These are phyloP conservation scores for Atta colombica DNA, from an alignment of 1,140 invertebrate genomes.

Conservation along the genomic window DNA sequence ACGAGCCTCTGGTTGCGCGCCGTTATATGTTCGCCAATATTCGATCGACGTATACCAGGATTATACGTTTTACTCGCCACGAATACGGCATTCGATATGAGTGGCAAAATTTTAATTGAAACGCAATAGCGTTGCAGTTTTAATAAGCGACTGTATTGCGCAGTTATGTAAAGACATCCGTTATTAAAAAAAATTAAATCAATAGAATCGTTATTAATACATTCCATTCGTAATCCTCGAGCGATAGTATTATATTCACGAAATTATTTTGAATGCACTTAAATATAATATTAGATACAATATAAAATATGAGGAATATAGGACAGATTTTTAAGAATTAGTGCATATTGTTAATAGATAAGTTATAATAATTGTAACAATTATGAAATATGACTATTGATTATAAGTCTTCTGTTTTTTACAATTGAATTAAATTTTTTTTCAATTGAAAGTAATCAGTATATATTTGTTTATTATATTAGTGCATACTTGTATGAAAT, in stretches of 20 bases:
- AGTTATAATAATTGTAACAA: neutral
- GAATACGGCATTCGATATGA: constrained; percentile 52
- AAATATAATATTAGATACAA: neutral
- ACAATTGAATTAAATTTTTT: too few relatives aligned
- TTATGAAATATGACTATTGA: constrained; percentile 9
- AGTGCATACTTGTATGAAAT: too few relatives aligned
- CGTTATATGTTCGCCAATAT: constrained; percentile 36
- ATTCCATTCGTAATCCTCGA: constrained; percentile 21
- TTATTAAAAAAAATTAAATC: constrained; percentile 67
- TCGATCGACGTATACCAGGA: constrained; percentile 10
- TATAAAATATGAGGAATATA: neutral
- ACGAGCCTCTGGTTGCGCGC: neutral
- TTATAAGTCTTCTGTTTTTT: too few relatives aligned
- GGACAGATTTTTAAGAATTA: neutral
- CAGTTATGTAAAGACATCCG: constrained; percentile 48
- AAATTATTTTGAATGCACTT: constrained; percentile 15
- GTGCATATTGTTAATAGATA: neutral
- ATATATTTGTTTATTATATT: too few relatives aligned
- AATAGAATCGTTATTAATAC: constrained; percentile 36
- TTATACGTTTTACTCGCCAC: constrained; percentile 34
- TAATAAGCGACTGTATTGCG: constrained; percentile 57
- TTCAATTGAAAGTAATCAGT: too few relatives aligned
- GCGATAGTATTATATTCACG: constrained; percentile 16
- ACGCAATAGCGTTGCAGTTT: constrained; percentile 50
- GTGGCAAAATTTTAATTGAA: constrained; percentile 70